Conservation (phyloP, 2,888 invertebrate genomes). For the Zygothrica quintamaculata region DNA sequence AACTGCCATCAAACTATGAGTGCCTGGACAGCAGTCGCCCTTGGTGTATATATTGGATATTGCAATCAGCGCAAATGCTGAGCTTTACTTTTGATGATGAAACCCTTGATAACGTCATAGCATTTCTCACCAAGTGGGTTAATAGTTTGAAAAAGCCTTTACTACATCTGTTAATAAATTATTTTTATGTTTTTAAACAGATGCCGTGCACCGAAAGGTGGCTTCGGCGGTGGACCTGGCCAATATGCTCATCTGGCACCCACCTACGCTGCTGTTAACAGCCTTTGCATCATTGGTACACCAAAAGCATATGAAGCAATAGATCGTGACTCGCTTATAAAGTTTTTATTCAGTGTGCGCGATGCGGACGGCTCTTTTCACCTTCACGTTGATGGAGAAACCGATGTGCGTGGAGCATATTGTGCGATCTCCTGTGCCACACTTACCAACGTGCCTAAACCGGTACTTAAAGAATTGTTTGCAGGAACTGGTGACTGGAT, state of each 20-base stretch:
- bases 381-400: constrained; percentile 96
- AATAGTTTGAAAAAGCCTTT: too few relatives aligned
- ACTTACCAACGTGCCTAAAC: constrained; percentile 88
- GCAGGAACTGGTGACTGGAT: constrained; percentile 96
- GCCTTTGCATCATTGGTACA: constrained; percentile 95
- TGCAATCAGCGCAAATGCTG: constrained; percentile 94
- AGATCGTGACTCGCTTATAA: constrained; percentile 88
- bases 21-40: constrained; percentile 97
- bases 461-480: constrained; percentile 91
- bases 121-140: constrained; percentile 87
- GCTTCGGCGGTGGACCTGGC: constrained; percentile 97
- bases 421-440: constrained; percentile 97
- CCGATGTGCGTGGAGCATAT: constrained; percentile 97
- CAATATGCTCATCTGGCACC: constrained; percentile 97
- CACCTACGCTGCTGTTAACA: constrained; percentile 98
- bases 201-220: constrained; percentile 87
- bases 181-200: constrained; percentile 53
- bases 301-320: constrained; percentile 94
- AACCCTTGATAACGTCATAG: constrained; percentile 86
- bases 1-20: constrained; percentile 90
- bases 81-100: constrained; percentile 87
- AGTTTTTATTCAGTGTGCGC: constrained; percentile 91
- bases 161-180: too few relatives aligned
- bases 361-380: constrained; percentile 95
- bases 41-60: constrained; percentile 99